A percentile compares a stretch with the other conserved stretches of the same genome.
Conservation (phyloP, 2,113 vertebrate species). For the Orientallactaga bullata region DNA sequence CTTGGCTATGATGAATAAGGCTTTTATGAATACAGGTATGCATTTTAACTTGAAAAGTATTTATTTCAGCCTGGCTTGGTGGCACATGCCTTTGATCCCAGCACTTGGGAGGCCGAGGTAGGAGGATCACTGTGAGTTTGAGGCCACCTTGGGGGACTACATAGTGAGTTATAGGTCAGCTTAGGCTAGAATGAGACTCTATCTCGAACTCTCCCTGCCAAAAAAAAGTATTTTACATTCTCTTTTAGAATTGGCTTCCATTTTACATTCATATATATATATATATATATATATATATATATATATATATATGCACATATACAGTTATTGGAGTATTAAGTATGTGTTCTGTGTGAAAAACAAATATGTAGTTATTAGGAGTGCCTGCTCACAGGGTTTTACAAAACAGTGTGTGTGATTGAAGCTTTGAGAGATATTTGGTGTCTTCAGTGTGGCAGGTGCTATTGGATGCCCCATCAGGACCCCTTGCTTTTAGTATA, state of each 20-base stretch:
- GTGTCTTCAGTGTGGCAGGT: conserved; percentile 13
- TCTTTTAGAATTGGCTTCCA: neutral
- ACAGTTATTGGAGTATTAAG: neutral
- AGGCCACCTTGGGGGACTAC: no score
- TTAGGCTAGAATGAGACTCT: no score
- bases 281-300: no score
- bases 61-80: no score
- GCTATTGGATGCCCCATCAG: neutral
- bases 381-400: neutral
- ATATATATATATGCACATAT: neutral
- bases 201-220: no score
- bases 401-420: neutral
- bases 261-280: no score
- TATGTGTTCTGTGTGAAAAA: neutral
- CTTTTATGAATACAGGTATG: neutral
- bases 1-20: neutral
- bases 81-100: no score
- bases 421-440: neutral
- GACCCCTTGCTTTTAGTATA: neutral
- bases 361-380: neutral
- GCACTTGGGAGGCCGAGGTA: no score
- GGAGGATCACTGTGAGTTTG: no score
- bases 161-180: no score
- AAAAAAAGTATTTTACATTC: neutral
- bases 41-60: neutral